A percentile compares a stretch with the other conserved stretches of the same genome.
Conservation (phyloP, 2,113 vertebrate genomes). For the Heterochromis multidens region DNA sequence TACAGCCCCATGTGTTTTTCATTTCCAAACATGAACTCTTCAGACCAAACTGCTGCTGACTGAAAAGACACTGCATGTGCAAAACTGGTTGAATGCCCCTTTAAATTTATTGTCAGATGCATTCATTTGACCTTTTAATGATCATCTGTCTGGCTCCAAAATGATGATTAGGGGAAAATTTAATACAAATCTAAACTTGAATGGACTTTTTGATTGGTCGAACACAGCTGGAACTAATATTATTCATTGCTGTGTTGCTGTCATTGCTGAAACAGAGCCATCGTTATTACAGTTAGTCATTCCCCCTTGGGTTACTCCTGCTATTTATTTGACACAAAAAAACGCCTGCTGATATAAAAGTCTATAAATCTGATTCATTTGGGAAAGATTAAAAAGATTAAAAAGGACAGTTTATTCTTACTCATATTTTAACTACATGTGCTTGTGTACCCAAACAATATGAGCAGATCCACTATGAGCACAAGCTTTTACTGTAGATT, state of each 20-base stretch:
- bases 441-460: not conserved
- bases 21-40: not conserved
- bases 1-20: not conserved
- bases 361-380: not conserved
- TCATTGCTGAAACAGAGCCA: not conserved
- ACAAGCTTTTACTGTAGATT: not conserved
- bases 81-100: not conserved
- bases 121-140: not conserved
- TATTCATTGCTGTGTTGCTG: not conserved
- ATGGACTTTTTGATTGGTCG: not conserved
- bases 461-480: not conserved
- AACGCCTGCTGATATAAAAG: not conserved
- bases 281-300: not conserved
- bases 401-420: not conserved
- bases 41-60: not conserved
- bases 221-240: not conserved
- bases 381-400: not conserved
- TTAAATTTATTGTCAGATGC: not conserved
- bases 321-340: not conserved
- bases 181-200: not conserved
- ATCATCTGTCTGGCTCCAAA: not conserved
- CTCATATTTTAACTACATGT: not conserved
- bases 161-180: not conserved
- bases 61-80: not conserved
- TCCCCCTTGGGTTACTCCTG: not conserved